A percentile compares a stretch with the other conserved stretches of the same genome.
Evolutionary conservation across 2,888 invertebrate species (phyloP).

Genomic region (Pegoplata infirma): DNA sequence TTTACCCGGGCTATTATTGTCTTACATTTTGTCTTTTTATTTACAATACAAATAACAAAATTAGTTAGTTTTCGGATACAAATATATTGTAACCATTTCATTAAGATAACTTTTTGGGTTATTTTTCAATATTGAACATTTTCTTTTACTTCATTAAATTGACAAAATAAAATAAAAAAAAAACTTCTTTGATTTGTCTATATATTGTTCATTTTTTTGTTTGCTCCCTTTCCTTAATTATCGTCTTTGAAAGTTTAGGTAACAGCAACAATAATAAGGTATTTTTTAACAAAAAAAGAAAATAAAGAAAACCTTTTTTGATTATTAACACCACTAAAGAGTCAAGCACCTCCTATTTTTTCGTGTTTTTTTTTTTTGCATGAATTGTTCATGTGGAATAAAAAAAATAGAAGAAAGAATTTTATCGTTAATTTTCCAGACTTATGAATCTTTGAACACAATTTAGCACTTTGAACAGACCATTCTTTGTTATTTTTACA

Average conservation of each 20-base stretch:
- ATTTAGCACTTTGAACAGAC: constrained; percentile 72
- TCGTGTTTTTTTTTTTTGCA: background rate
- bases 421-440: constrained; percentile 69
- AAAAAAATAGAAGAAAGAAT: constrained; percentile 36
- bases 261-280: background rate
- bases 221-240: too few relatives aligned
- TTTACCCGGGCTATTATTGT: too few relatives aligned
- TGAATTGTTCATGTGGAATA: background rate
- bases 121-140: too few relatives aligned
- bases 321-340: constrained; percentile 10
- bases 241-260: too few relatives aligned
- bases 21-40: too few relatives aligned
- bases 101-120: too few relatives aligned
- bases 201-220: background rate
- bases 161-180: background rate
- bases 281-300: background rate
- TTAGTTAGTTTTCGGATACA: too few relatives aligned
- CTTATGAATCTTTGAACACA: constrained; percentile 76
- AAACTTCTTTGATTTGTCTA: background rate
- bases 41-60: too few relatives aligned
- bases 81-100: too few relatives aligned
- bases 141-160: background rate
- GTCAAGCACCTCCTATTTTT: background rate
- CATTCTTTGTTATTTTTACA: background rate
- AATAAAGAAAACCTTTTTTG: background rate